These are phyloP conservation scores for Dyspetes luteomarginatus DNA, from an alignment of 2,888 invertebrate species.

Conservation along the genomic window DNA sequence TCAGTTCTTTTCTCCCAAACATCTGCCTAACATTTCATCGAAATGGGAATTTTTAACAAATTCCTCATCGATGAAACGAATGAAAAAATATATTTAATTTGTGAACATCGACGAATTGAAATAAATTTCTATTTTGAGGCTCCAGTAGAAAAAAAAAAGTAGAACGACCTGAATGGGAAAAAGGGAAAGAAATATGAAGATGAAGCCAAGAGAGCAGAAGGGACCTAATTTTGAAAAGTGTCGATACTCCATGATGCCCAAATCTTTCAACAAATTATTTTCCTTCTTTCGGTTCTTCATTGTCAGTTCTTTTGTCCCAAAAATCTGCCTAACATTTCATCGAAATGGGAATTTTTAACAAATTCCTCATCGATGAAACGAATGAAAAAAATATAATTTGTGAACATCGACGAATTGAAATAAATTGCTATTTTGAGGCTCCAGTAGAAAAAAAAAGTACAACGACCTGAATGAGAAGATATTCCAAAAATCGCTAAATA, in stretches of 20 bases:
- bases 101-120: no score
- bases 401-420: no score
- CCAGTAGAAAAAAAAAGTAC: no score
- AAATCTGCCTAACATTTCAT: not conserved
- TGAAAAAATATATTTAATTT: no score
- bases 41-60: not conserved
- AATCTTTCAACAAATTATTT: slow-evolving; percentile 1
- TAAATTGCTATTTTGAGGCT: no score
- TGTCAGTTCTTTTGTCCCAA: slow-evolving; percentile 2
- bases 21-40: not conserved
- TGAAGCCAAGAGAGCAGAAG: slow-evolving; percentile 65
- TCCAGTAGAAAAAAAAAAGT: no score
- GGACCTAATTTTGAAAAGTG: slow-evolving; percentile 67
- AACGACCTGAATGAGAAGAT: no score
- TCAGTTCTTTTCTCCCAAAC: slow-evolving; percentile 17
- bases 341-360: not conserved
- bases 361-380: not conserved
- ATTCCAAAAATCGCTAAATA: not conserved
- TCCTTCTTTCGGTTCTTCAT: not conserved
- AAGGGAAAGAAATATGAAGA: slow-evolving; percentile 59
- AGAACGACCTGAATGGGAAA: no score
- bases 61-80: not conserved
- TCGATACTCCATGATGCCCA: no score
- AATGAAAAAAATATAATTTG: no score
- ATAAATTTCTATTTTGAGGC: no score